Evolutionary conservation across 2,888 invertebrate genomes (phyloP).

Genomic region (Oligia latruncula): DNA sequence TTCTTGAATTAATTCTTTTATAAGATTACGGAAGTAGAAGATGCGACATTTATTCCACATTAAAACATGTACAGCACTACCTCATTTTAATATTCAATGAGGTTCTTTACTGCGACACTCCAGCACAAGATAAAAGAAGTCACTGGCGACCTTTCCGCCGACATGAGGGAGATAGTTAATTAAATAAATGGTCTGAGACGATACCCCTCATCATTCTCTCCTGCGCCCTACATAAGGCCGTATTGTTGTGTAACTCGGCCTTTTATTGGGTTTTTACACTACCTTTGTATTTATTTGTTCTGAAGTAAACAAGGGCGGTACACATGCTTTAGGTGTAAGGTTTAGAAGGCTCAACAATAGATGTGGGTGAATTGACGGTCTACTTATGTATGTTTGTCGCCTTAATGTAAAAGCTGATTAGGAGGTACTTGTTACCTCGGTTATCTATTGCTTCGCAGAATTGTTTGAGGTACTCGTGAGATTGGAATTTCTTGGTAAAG

Average conservation of each 20-base stretch:
- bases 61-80: slow-evolving; percentile 50
- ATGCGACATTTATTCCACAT: slow-evolving; percentile 26
- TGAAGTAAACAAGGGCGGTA: slow-evolving; percentile 52
- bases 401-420: slow-evolving; percentile 23
- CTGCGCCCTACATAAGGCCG: slow-evolving; percentile 67
- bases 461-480: not conserved
- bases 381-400: slow-evolving; percentile 21
- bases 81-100: slow-evolving; percentile 71
- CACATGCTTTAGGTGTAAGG: slow-evolving; percentile 43
- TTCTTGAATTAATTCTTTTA: not conserved
- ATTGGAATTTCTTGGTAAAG: slow-evolving; percentile 16
- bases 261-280: slow-evolving; percentile 66
- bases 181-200: slow-evolving; percentile 78
- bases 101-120: slow-evolving; percentile 59
- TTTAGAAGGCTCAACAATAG: slow-evolving; percentile 25
- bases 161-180: slow-evolving; percentile 78
- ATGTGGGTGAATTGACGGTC: slow-evolving; percentile 11
- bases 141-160: slow-evolving; percentile 62
- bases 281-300: slow-evolving; percentile 60
- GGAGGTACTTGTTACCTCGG: slow-evolving; percentile 5
- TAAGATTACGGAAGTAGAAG: slow-evolving; percentile 6
- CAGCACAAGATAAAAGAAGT: slow-evolving; percentile 64
- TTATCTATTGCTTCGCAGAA: not conserved
- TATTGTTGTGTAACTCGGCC: slow-evolving; percentile 65
- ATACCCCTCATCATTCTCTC: slow-evolving; percentile 73